A percentile compares a stretch with the other conserved stretches of the same genome.
phyloP scores from a whole-genome alignment of 1,140 invertebrate species.

The Musca vetustissima region DNA sequence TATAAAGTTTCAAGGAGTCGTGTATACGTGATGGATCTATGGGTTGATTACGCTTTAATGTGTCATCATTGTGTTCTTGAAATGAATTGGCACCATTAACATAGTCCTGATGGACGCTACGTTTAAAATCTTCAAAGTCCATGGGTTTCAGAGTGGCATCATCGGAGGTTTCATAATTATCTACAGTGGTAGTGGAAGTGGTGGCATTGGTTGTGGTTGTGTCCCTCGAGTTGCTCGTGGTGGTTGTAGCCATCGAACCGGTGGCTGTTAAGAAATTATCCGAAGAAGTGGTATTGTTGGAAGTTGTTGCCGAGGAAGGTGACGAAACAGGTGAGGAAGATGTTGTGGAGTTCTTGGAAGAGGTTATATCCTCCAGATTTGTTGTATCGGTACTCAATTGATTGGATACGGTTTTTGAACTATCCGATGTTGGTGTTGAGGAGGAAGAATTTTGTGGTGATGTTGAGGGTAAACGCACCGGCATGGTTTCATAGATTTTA shows the following conservation, averaged over 20 bases:
- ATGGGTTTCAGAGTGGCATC: slow-evolving; percentile 52
- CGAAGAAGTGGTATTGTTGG: slow-evolving; percentile 37
- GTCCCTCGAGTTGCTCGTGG: slow-evolving; percentile 30
- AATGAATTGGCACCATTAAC: slow-evolving; percentile 52
- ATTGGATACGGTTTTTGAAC: slow-evolving; percentile 40
- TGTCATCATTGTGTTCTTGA: slow-evolving; percentile 52
- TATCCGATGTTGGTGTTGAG: slow-evolving; percentile 53
- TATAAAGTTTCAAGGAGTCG: slow-evolving; percentile 55
- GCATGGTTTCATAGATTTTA: slow-evolving; percentile 74
- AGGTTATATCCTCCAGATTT: slow-evolving; percentile 26
- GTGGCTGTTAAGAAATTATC: slow-evolving; percentile 54
- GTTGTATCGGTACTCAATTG: slow-evolving; percentile 36
- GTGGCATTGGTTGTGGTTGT: slow-evolving; percentile 35
- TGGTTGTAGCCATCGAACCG: slow-evolving; percentile 41
- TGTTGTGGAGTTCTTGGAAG: slow-evolving; percentile 34
- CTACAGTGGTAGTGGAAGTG: slow-evolving; percentile 42
- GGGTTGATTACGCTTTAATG: slow-evolving; percentile 56
- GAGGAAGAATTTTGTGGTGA: slow-evolving; percentile 54
- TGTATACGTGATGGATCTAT: slow-evolving; percentile 58
- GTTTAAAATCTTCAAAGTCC: slow-evolving; percentile 54
- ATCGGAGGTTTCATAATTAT: slow-evolving; percentile 44
- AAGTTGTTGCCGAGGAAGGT: slow-evolving; percentile 33
- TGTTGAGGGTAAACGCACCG: slow-evolving; percentile 64
- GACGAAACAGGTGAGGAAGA: slow-evolving; percentile 32
- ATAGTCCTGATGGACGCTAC: slow-evolving; percentile 51